phyloP scores from a whole-genome alignment of 2,113 vertebrate genomes.

The Dermatemys mawii region DNA sequence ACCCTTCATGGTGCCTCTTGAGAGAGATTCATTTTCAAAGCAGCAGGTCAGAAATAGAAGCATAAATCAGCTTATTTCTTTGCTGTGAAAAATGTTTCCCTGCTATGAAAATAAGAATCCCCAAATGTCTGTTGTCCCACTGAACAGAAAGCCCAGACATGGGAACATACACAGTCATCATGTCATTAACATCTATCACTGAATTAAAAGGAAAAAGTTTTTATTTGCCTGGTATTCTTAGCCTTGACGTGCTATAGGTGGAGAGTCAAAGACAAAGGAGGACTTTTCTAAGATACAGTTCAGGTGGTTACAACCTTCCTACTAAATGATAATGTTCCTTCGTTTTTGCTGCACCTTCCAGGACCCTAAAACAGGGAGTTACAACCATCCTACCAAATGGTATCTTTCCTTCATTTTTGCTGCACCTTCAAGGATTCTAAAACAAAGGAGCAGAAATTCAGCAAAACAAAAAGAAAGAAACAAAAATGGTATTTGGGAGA shows the following conservation, averaged over 20 bases:
- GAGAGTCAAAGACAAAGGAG: neutral
- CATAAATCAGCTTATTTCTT: neutral
- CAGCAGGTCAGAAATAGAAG: neutral
- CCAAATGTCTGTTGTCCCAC: neutral
- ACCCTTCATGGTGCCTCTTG: fast-evolving
- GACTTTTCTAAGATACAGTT: neutral
- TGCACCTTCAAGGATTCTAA: neutral
- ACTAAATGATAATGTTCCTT: neutral
- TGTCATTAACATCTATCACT: neutral
- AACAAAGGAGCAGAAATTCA: neutral
- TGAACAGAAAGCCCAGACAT: neutral
- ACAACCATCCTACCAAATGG: neutral
- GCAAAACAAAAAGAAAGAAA: neutral
- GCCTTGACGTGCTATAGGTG: neutral
- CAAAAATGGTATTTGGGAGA: neutral
- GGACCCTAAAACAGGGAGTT: too few relatives aligned
- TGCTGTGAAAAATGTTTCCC: neutral
- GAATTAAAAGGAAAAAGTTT: neutral
- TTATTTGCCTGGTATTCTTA: neutral
- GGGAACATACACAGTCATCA: neutral
- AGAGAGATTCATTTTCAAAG: neutral
- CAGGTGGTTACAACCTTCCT: neutral
- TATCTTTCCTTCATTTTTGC: neutral
- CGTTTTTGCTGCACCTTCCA: neutral
- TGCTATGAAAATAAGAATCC: neutral